phyloP scores from a whole-genome alignment of 1,140 invertebrate genomes.

The Drosophila ananassae region DNA sequence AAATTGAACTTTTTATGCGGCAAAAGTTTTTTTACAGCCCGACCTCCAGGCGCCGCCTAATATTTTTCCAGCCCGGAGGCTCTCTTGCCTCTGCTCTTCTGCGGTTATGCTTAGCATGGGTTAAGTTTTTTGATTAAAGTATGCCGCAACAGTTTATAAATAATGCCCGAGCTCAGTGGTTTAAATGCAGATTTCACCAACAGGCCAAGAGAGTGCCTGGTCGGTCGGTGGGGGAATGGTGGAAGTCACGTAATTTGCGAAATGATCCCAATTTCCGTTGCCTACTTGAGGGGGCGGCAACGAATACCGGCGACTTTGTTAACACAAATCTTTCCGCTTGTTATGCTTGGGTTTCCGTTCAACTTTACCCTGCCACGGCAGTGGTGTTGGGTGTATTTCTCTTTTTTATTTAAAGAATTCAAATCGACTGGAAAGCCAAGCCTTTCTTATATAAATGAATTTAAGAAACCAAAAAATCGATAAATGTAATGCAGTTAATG shows the following conservation, averaged over 20 bases:
- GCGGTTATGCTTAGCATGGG: conserved; percentile 41
- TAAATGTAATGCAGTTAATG: neutral
- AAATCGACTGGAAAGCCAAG: neutral
- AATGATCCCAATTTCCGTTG: conserved; percentile 72
- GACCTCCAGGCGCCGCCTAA: conserved; percentile 73
- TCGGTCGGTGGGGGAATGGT: neutral
- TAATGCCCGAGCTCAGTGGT: conserved; percentile 67
- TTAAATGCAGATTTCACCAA: conserved; percentile 61
- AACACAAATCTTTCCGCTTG: conserved; percentile 80
- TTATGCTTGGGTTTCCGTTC: conserved; percentile 69
- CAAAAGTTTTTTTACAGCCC: conserved; percentile 68
- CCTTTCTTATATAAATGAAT: neutral
- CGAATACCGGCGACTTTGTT: conserved; percentile 61
- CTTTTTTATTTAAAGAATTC: conserved; percentile 1
- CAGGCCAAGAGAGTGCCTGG: too few relatives aligned
- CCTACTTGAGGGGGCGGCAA: conserved; percentile 49
- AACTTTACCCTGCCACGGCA: conserved; percentile 46
- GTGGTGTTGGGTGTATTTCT: conserved; percentile 12
- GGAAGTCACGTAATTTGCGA: conserved; percentile 76
- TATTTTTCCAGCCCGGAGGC: conserved; percentile 26
- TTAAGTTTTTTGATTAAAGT: conserved; percentile 70
- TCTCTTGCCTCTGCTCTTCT: conserved; percentile 6
- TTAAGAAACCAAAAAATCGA: neutral
- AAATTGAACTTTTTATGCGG: conserved; percentile 80
- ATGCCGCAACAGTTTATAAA: conserved; percentile 66